A percentile compares a stretch with the other conserved stretches of the same genome.
phyloP scores from a whole-genome alignment of 2,113 vertebrate genomes.

The Actinemys pallida region DNA sequence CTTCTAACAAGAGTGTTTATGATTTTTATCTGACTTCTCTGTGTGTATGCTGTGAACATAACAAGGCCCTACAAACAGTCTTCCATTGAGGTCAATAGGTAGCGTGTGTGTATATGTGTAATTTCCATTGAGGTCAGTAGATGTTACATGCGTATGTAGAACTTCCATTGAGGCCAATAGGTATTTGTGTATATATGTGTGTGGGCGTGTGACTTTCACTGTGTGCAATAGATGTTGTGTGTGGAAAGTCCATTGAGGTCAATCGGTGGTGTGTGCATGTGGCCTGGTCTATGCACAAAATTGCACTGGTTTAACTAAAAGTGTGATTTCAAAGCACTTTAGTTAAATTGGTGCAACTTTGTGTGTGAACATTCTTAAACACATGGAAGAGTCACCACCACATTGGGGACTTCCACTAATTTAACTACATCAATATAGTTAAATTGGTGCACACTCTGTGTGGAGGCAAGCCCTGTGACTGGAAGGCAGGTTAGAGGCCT shows the following conservation, averaged over 20 bases:
- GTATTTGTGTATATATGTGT: rapidly evolving
- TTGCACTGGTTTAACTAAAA: background rate
- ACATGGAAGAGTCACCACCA: background rate
- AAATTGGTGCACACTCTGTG: background rate
- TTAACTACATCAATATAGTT: background rate
- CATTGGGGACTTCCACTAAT: background rate
- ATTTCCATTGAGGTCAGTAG: background rate
- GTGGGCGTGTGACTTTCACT: background rate
- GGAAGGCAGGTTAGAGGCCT: background rate
- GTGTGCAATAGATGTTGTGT: background rate
- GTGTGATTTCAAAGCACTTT: rapidly evolving
- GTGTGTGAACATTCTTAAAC: background rate
- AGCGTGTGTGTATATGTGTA: background rate
- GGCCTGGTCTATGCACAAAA: background rate
- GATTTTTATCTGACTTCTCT: background rate
- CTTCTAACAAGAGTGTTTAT: background rate
- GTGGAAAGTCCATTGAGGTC: background rate
- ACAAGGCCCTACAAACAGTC: background rate
- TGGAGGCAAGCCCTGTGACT: background rate
- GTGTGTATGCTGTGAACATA: background rate
- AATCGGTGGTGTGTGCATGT: background rate
- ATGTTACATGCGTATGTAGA: rapidly evolving
- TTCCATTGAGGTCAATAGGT: rapidly evolving
- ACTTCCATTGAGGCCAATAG: background rate
- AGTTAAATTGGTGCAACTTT: background rate